phyloP scores from a whole-genome alignment of 2,888 invertebrate genomes.

The Dioctria rufipes region DNA sequence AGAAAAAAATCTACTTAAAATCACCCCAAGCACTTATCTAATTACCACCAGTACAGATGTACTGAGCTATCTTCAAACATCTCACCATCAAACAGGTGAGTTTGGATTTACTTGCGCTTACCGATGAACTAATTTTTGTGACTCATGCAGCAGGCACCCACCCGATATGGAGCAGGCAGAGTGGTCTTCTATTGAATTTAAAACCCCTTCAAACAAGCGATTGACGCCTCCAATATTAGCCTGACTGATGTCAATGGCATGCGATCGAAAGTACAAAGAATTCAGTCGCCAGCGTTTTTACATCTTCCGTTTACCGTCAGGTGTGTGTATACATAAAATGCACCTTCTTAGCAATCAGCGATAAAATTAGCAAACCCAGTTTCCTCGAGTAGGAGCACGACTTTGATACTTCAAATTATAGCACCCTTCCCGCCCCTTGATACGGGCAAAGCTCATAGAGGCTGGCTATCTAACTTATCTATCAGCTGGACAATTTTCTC shows the following conservation, averaged over 20 bases:
- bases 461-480: not conserved
- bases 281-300: conserved; percentile 40
- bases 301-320: conserved; percentile 27
- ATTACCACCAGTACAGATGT: too few relatives aligned
- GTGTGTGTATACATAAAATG: not conserved
- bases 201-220: not conserved
- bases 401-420: conserved; percentile 1
- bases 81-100: not conserved
- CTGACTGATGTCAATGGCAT: conserved; percentile 49
- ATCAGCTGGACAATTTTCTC: not conserved
- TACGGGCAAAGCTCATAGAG: not conserved
- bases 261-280: conserved; percentile 42
- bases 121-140: conserved; percentile 24
- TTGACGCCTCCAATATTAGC: conserved; percentile 3
- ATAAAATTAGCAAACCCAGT: conserved; percentile 43
- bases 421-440: not conserved
- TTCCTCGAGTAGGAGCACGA: conserved; percentile 38
- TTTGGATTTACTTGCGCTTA: conserved; percentile 8
- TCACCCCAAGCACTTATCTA: too few relatives aligned
- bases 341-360: not conserved
- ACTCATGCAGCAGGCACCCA: conserved; percentile 29
- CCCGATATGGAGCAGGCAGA: conserved; percentile 8
- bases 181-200: conserved; percentile 10
- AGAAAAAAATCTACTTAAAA: not conserved
- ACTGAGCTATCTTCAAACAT: not conserved